Evolutionary conservation across 2,888 invertebrate species (phyloP).

Genomic region (Hymenopus coronatus): DNA sequence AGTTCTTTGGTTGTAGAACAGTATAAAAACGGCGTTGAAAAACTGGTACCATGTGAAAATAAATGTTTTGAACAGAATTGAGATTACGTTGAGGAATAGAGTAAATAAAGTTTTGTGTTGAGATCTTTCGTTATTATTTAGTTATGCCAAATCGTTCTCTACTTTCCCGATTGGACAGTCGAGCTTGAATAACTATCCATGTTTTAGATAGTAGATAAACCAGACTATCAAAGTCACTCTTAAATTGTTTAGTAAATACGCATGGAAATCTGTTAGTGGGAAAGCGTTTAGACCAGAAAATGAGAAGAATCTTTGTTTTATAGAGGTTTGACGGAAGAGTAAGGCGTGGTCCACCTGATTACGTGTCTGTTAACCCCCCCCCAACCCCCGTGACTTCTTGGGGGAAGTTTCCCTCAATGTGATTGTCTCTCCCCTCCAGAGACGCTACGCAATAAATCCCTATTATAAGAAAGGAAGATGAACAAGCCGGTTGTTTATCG

Average conservation of each 20-base stretch:
- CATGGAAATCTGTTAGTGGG: background rate
- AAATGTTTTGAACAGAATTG: too few relatives aligned
- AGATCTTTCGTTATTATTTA: too few relatives aligned
- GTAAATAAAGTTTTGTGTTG: too few relatives aligned
- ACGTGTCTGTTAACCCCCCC: background rate
- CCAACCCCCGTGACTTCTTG: background rate
- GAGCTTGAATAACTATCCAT: too few relatives aligned
- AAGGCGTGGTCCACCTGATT: background rate
- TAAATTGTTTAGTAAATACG: background rate
- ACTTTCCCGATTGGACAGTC: too few relatives aligned
- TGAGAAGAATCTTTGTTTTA: background rate
- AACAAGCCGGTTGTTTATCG: background rate
- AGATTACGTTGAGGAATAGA: too few relatives aligned
- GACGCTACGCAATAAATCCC: conserved; percentile 21
- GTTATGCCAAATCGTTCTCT: too few relatives aligned
- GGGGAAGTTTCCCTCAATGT: background rate
- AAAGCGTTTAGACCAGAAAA: background rate
- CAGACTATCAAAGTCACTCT: too few relatives aligned
- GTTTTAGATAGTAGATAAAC: too few relatives aligned
- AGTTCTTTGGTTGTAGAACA: too few relatives aligned
- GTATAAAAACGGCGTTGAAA: too few relatives aligned
- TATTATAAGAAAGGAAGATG: conserved; percentile 15
- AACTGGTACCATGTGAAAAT: too few relatives aligned
- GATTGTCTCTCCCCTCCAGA: conserved; percentile 3
- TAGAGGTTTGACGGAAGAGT: background rate